These are phyloP conservation scores for Trachops cirrhosus DNA, from an alignment of 2,797 vertebrate genomes.

Conservation along the genomic window DNA sequence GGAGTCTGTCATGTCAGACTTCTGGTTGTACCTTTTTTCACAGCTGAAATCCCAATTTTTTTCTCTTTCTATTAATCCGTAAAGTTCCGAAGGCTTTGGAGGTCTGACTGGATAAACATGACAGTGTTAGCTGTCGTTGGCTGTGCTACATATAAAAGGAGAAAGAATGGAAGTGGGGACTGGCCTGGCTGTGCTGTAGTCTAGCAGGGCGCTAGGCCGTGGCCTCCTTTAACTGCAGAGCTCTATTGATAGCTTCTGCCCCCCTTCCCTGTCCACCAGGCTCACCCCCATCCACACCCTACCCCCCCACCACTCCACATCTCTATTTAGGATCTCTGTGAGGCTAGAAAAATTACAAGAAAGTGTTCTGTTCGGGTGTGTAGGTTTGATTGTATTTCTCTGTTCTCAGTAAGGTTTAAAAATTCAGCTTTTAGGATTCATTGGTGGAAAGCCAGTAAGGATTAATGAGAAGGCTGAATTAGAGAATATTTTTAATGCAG, in stretches of 20 bases:
- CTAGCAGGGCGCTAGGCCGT: background rate
- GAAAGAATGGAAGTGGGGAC: background rate
- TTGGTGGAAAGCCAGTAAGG: constrained; percentile 61
- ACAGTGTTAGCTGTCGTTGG: background rate
- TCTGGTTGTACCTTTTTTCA: background rate
- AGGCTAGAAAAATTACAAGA: background rate
- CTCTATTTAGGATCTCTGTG: background rate
- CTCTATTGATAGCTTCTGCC: background rate
- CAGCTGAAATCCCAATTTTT: background rate
- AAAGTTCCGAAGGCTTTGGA: background rate
- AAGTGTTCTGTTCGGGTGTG: background rate
- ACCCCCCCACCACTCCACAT: background rate
- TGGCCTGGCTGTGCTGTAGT: background rate
- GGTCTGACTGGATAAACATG: background rate
- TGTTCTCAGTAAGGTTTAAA: constrained; percentile 28
- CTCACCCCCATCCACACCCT: background rate
- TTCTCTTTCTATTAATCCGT: background rate
- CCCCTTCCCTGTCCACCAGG: background rate
- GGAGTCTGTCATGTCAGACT: background rate
- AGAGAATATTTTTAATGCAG: constrained; percentile 65
- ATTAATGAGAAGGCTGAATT: constrained; percentile 52
- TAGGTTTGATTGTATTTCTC: constrained; percentile 4
- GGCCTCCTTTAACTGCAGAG: background rate
- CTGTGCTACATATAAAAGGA: background rate
- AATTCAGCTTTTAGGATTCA: constrained; percentile 40